These are phyloP conservation scores for Todiramphus saurophagus DNA, from an alignment of 2,113 vertebrate genomes.

Conservation along the genomic window DNA sequence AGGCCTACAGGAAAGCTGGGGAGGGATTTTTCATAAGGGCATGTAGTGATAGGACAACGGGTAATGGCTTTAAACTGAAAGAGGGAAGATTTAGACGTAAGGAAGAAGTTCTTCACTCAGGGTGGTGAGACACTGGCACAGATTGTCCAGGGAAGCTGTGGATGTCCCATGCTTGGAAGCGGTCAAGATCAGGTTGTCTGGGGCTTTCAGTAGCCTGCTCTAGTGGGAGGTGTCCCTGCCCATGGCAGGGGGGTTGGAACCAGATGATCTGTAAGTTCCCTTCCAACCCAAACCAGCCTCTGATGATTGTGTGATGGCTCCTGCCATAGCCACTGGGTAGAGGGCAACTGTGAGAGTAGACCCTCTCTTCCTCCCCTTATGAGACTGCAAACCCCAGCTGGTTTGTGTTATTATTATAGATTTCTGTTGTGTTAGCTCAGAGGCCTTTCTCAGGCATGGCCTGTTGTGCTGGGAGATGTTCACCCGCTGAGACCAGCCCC, in stretches of 20 bases:
- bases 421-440: not conserved
- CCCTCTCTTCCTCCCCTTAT: not conserved
- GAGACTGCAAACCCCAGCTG: not conserved
- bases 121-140: not conserved
- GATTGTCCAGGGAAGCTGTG: not conserved
- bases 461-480: not conserved
- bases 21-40: not conserved
- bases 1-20: not conserved
- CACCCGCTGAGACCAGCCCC: not conserved
- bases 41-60: not conserved
- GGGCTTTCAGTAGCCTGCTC: not conserved
- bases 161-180: not conserved
- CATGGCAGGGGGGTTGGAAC: not conserved
- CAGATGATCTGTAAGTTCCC: not conserved
- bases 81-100: not conserved
- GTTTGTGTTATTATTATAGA: not conserved
- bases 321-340: accelerated
- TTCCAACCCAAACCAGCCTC: not conserved
- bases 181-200: not conserved
- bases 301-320: not conserved
- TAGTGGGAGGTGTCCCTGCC: not conserved
- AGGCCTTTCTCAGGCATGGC: not conserved
- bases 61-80: not conserved
- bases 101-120: not conserved
- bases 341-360: not conserved